These are phyloP conservation scores for Drosophila ananassae DNA, from an alignment of 1,140 invertebrate genomes.

Conservation along the genomic window DNA sequence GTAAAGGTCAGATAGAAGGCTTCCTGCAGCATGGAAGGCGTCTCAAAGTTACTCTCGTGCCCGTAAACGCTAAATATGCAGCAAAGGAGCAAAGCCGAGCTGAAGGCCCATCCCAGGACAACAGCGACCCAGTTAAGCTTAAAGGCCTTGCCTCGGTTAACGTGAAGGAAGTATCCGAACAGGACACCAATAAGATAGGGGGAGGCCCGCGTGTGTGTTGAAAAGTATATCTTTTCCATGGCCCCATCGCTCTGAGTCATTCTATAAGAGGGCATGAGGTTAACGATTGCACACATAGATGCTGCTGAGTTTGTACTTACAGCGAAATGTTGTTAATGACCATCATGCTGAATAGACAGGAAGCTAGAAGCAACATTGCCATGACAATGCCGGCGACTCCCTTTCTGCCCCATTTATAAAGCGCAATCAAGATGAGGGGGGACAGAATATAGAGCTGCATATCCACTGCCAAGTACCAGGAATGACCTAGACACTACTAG, in stretches of 20 bases:
- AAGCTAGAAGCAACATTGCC: conserved; percentile 37
- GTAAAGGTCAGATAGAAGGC: conserved; percentile 87
- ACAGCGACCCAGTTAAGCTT: conserved; percentile 13
- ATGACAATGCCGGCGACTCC: conserved; percentile 40
- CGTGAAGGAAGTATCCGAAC: conserved; percentile 57
- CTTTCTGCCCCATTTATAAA: conserved; percentile 86
- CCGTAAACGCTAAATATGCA: conserved; percentile 65
- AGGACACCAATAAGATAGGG: conserved; percentile 55
- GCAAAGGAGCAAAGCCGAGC: conserved; percentile 54
- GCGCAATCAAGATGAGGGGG: conserved; percentile 88
- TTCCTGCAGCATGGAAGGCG: conserved; percentile 75
- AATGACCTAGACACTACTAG: conserved; percentile 92
- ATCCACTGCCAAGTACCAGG: conserved; percentile 94
- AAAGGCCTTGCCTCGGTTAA: conserved; percentile 19
- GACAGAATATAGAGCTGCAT: conserved; percentile 92
- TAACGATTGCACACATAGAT: background rate
- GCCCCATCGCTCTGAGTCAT: background rate
- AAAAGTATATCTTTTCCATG: conserved; percentile 37
- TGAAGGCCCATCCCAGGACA: conserved; percentile 37
- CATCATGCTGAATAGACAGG: conserved; percentile 56
- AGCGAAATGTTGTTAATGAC: conserved; percentile 45
- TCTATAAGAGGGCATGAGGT: background rate
- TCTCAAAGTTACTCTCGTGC: conserved; percentile 16
- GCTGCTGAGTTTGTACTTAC: conserved; percentile 13
- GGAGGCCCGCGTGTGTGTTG: conserved; percentile 50